Evolutionary conservation across 2,888 invertebrate genomes (phyloP), one percentile per base, ranked within the genome.

Genomic region (Aphelenchoides bicaudatus): DNA sequence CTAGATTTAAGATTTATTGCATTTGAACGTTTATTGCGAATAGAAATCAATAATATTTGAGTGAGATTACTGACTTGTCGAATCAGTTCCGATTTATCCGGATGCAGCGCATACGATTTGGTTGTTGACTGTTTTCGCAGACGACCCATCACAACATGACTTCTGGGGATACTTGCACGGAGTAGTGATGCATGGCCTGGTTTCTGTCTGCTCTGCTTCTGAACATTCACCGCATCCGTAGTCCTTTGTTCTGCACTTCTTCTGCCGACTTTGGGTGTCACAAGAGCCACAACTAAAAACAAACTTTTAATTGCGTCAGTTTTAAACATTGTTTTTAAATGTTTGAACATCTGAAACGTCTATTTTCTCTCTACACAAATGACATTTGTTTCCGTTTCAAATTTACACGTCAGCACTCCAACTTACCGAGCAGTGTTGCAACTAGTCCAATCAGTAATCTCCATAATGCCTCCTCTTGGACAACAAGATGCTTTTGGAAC

Each of bases 401-500:
- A n/a, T n/a, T n/a, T n/a, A n/a, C n/a, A n/a, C n/a, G n/a, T n/a
- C n/a, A n/a, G n/a, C n/a, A n/a, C n/a, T n/a, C n/a, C n/a, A n/a
- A n/a, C n/a, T n/a, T n/a, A n/a, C n/a, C n/a, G n/a, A n/a, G 8
- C 43, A n/a, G 10, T n/a, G 23, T 6, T 8, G 23, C 43, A 43
- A n/a, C 25, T 25, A 43, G 23, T 34, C 34, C 34, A 43, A n/a
- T 43, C 43, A 25, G 21, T 43, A 6, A 43, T 43, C 10, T 43
- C 43, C 43, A 43, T 19, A 19, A 43, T 10, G 16, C 43, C 43
- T 10, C 43, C 43, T 6, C 10, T 19, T n/a, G 43, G 43, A 21
- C 43, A 43, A 43, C 43, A 43, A 6, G 43, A 43, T 10, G 43
- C 16, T 43, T 21, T 43, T 25, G 43, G 23, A n/a, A 43, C 21